Base-by-base conservation (phyloP, 2,113 vertebrate species). In the Percina caprodes region DNA sequence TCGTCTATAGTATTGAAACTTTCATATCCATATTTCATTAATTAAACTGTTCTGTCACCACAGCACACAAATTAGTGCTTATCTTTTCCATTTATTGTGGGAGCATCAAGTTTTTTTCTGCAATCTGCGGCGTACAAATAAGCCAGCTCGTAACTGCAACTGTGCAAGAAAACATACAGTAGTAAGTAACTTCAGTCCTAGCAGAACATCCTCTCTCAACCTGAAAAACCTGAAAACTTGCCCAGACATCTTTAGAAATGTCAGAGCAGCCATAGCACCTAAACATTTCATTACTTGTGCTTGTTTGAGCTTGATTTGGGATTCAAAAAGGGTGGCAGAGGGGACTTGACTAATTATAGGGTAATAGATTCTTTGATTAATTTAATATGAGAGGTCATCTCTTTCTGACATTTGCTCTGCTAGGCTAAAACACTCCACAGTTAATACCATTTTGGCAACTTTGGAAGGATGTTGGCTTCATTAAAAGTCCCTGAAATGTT, bases 221-320 rank as follows among this genome's bases (percentile, higher is more conserved):
- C 30, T 30, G 30, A 30, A 30, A 30, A 30, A 30, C 51, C 13
- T 59, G 42, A 77, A 80, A 59, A 42, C 46, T 15, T 77, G 52
- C 70, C 71, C 69, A 58, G 71, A 60, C 69, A 16, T 68, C 67
- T 71, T 69, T 54, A 70, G 76, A 48, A 46, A 39, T 1, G 19
- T 77, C 79, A 24, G 69, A 80, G 70, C 71, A 62, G 33, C 30
- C 46, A 45, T 1, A 59, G 26, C 6, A 65, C 45, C 63, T 52
- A 54, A 82, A 79, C 70, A 52, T 54, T 46, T 81, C 54, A 77
- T 84, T 74, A 73, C n/a, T 15, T 30, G 5, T 55, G 60, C 75
- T 82, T 77, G 82, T 74, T 46, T 21, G 63, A 83, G 83, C 70
- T 87, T 69, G 66, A 82, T 70, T 82, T 70, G 51, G 59, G 54